Percentiles rank a stretch among this genome's conserved stretches.
phyloP scores from a whole-genome alignment of 1,140 invertebrate genomes.

The Drosophila azteca region DNA sequence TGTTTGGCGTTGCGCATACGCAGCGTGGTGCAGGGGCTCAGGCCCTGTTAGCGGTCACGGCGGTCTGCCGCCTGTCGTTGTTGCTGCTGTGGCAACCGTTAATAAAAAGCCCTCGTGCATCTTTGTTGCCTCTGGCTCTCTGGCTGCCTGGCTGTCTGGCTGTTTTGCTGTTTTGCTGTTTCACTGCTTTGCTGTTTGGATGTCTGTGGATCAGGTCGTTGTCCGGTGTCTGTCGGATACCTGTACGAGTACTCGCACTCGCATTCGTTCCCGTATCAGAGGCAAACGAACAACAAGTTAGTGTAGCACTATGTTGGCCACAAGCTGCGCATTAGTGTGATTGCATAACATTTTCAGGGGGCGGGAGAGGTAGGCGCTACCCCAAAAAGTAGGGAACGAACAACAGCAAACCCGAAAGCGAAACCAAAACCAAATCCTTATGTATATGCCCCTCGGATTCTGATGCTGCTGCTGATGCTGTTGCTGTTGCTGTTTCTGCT shows the following conservation, averaged over 20 bases:
- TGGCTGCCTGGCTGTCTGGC: conserved; percentile 7
- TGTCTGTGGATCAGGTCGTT: conserved; percentile 42
- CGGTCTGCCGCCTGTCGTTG: conserved; percentile 24
- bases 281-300: not conserved
- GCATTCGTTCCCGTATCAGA: conserved; percentile 14
- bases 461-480: conserved; percentile 69
- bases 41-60: conserved; percentile 33
- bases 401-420: conserved; percentile 40
- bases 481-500: conserved; percentile 61
- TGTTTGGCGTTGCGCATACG: conserved; percentile 47
- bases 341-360: conserved; percentile 65
- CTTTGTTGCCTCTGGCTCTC: conserved; percentile 18
- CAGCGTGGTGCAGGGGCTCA: conserved; percentile 18
- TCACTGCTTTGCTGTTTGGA: not conserved
- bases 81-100: conserved; percentile 62
- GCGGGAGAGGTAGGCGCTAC: not conserved
- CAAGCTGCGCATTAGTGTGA: conserved; percentile 80
- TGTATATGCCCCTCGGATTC: conserved; percentile 49
- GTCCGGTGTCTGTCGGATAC: conserved; percentile 10
- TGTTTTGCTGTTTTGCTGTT: not conserved
- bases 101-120: conserved; percentile 56
- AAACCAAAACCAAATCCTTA: conserved; percentile 70
- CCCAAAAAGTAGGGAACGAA: conserved; percentile 23
- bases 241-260: conserved; percentile 6
- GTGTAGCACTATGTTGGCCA: conserved; percentile 43